Percentiles rank a stretch among this genome's conserved stretches.
Conservation (phyloP, 2,113 vertebrate genomes). For the Archilochus colubris region DNA sequence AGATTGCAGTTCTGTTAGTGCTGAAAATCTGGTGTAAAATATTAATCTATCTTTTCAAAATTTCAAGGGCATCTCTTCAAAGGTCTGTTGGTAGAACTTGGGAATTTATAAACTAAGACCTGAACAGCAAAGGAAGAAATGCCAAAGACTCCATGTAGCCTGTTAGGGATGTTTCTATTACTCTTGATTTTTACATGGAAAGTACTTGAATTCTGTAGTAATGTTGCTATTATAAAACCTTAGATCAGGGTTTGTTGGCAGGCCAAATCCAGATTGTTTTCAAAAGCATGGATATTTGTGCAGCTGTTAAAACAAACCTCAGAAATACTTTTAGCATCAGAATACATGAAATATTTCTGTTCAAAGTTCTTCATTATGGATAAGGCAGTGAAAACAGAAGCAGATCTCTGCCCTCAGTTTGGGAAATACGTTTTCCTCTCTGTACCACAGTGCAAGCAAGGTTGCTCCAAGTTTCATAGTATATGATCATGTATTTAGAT, state of each 20-base stretch:
- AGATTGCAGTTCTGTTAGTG: background rate
- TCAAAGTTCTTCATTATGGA: background rate
- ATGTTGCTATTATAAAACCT: conserved; percentile 41
- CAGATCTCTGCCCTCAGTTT: background rate
- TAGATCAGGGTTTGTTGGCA: conserved; percentile 46
- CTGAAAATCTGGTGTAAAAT: conserved; percentile 9
- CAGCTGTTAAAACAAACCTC: conserved; percentile 54
- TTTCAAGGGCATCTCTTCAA: background rate
- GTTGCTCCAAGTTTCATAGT: background rate
- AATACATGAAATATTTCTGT: background rate
- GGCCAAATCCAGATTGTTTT: conserved; percentile 32
- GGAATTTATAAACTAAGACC: background rate
- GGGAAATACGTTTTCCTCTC: background rate
- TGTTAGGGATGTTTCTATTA: conserved; percentile 40
- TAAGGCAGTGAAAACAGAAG: background rate
- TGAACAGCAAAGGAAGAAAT: background rate
- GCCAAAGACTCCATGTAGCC: conserved; percentile 18
- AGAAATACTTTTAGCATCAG: background rate
- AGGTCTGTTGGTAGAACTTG: background rate
- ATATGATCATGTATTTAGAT: background rate
- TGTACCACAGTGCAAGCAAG: background rate
- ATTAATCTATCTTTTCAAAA: background rate
- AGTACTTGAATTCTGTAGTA: conserved; percentile 28
- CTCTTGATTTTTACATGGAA: conserved; percentile 43
- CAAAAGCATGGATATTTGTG: conserved; percentile 32